Base-by-base conservation (phyloP, 2,888 invertebrate genomes). In the Coelogynopora nodosa region DNA sequence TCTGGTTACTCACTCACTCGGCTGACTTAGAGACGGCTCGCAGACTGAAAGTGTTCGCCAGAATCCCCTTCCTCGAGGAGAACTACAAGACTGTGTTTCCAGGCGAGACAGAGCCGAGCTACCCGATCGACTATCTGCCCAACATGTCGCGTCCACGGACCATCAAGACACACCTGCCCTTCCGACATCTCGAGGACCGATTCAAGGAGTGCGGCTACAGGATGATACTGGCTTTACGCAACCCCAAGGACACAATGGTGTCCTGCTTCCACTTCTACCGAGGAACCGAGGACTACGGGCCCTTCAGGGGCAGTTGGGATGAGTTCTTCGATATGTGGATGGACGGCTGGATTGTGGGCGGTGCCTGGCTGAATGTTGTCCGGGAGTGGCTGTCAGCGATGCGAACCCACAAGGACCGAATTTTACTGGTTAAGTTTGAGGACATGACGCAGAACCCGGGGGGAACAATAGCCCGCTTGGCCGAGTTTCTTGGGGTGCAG, bases 401-500 rank as follows among this genome's bases (percentile, higher is more conserved):
- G 28, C 13, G 13, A 27, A 67, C 30, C n/a, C 74, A 23, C 29
- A 87, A 26, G 67, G 74, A 29, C 26, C 31, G 10, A 29, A 84
- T 84, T 28, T 31, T 87, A 0, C 74, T 84, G 26, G 82, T 30
- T 23, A n/a, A 10, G n/a, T 87, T 84, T 30, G 87, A 87, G 49
- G 85, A 87, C 74, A 67, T 87, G 67, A 10, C 84, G 18, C 88
- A 84, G n/a, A 88, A 90, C 28, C 87, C 88, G 5, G 82, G 84
- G 27, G 86, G 31, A 2, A 85, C 88, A 0, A 88, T 90, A 18
- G n/a, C 87, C 2, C 87, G 88, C 26, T 84, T 90, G 1, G 89
- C 89, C 0, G 29, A 81, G 0, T 90, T 90, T 82, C 84, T 90
- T 0, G 88, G 88, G 10, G 87, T 87, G 30, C 31, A 84, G 23